Base-by-base conservation (phyloP, 1,140 invertebrate species). In the Drosophila rufa region DNA sequence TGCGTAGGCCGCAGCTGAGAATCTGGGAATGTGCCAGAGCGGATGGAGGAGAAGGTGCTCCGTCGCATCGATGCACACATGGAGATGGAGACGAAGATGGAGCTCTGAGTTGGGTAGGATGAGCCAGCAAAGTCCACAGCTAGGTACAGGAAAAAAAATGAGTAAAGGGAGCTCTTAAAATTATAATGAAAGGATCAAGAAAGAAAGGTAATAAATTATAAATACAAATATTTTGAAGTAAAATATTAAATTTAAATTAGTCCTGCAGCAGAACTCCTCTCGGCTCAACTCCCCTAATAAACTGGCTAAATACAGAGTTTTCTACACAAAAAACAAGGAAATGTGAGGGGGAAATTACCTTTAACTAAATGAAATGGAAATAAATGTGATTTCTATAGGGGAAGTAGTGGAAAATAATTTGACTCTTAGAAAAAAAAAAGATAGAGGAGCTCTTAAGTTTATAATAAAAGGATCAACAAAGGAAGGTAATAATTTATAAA, bases 211-310 rank as follows among this genome's bases (percentile, higher is more conserved):
- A 36, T 11, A 11, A 36, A 36, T 36, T 11, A 22, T 22, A 22
- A 22, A 22, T 22, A 30, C 27, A 30, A 30, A 30, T 30, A 7
- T 30, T 33, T 33, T 9, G 2, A 33, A 33, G 6, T 30, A 0
- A 30, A 30, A 30, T 30, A 22, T 22, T 22, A 22, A 22, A 1
- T 2, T 22, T 22, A 22, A 22, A 22, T 22, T 22, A 75, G 78
- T 90, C 85, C 80, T 89, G 85, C 85, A 70, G 81, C 75, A 89
- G 84, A 77, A 84, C 73, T 74, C 71, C 61, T 36, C 69, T 40
- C 30, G 14, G 46, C 47, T 61, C 17, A 22, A 22, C 53, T 55
- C 19, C 40, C 58, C 68, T 89, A 89, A 89, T 89, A 89, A 86
- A 83, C 76, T 87, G 74, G 67, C 70, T 78, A 74, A 69, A 60